A percentile compares a stretch with the other conserved stretches of the same genome.
Conservation (phyloP, 2,113 vertebrate genomes). For the Odocoileus hemionus region DNA sequence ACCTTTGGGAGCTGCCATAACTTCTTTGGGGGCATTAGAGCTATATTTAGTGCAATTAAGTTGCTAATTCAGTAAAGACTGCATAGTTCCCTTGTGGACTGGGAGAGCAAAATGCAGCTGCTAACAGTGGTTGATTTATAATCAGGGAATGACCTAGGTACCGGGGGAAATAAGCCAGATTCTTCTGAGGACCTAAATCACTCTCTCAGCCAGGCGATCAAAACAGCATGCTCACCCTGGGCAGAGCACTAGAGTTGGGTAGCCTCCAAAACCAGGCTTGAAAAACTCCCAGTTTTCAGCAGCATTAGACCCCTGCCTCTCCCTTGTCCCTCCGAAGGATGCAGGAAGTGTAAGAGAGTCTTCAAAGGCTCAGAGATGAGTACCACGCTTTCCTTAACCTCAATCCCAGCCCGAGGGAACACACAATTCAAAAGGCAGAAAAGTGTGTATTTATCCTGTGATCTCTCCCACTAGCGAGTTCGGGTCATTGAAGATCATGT, state of each 20-base stretch:
- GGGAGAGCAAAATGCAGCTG: slow-evolving; percentile 44
- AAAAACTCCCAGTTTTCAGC: not conserved
- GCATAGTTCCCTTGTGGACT: slow-evolving; percentile 20
- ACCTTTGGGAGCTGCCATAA: slow-evolving; percentile 41
- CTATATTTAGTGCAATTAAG: slow-evolving; percentile 62
- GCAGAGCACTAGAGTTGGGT: slow-evolving; percentile 16
- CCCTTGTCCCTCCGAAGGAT: not conserved
- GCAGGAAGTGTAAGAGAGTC: not conserved
- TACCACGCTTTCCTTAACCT: not conserved
- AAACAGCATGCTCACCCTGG: slow-evolving; percentile 20
- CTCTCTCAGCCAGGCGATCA: not conserved
- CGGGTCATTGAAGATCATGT: not conserved
- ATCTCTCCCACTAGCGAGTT: not conserved
- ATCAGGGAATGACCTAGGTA: slow-evolving; percentile 7
- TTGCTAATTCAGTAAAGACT: slow-evolving; percentile 61
- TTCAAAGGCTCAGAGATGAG: not conserved
- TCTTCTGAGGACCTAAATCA: slow-evolving; percentile 65
- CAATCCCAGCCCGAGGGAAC: not conserved
- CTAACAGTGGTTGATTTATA: slow-evolving; percentile 63
- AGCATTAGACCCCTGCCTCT: not conserved
- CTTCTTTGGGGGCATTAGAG: not conserved
- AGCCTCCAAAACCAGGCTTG: not conserved
- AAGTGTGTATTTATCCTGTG: not conserved
- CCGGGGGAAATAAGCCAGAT: slow-evolving; percentile 47
- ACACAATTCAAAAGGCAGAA: not conserved